These are phyloP conservation scores for Oreochromis grahami DNA, from an alignment of 2,797 vertebrate genomes.

Conservation along the genomic window DNA sequence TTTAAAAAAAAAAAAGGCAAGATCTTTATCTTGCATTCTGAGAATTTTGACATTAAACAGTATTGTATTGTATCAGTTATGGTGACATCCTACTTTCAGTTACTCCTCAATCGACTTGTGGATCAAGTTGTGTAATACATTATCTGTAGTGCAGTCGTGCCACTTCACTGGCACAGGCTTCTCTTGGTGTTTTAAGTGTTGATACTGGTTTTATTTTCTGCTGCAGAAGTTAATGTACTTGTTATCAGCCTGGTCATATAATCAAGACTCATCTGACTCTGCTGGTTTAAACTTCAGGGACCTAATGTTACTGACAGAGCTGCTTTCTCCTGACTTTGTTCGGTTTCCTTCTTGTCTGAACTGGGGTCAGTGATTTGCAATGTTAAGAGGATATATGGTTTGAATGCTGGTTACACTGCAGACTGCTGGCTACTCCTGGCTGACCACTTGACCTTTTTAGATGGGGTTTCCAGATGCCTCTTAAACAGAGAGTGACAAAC, in stretches of 20 bases:
- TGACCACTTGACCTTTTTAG: neutral
- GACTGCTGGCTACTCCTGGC: neutral
- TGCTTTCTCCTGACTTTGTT: neutral
- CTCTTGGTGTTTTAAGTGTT: neutral
- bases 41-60: neutral
- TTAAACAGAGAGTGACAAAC: neutral
- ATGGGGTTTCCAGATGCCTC: neutral
- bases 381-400: neutral
- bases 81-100: neutral
- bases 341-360: neutral
- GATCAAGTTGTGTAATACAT: neutral
- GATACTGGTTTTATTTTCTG: neutral
- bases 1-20: rapidly evolving
- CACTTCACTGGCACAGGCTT: neutral
- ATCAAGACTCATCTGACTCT: neutral
- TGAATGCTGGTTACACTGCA: neutral
- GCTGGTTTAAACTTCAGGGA: neutral
- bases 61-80: neutral
- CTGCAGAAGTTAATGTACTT: neutral
- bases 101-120: neutral
- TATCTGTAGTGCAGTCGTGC: neutral
- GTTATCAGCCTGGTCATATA: neutral
- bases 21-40: neutral
- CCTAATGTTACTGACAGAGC: neutral
- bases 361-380: neutral